Percentiles rank a stretch among this genome's conserved stretches.
Conservation (phyloP, 2,888 invertebrate genomes). For the Drosophila barbarae region DNA sequence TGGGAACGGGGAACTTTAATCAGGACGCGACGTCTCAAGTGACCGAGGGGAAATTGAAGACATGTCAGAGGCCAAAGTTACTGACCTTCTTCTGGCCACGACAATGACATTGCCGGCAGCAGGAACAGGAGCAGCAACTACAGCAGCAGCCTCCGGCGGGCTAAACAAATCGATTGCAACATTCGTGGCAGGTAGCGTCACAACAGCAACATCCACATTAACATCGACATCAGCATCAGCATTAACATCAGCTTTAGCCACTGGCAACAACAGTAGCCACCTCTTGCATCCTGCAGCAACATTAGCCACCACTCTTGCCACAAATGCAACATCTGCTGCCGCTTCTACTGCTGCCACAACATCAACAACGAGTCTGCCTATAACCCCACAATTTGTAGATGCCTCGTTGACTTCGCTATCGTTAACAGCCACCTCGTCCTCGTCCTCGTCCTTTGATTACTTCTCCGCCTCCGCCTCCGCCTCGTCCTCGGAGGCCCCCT, state of each 20-base stretch:
- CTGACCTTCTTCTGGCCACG: slow-evolving; percentile 36
- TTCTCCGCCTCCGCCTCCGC: slow-evolving; percentile 28
- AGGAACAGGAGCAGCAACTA: slow-evolving; percentile 22
- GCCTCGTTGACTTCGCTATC: slow-evolving; percentile 71
- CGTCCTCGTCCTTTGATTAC: slow-evolving; percentile 41
- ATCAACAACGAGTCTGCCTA: slow-evolving; percentile 44
- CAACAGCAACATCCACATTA: slow-evolving; percentile 44
- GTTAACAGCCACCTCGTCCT: slow-evolving; percentile 56
- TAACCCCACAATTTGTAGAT: slow-evolving; percentile 65
- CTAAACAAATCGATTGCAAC: slow-evolving; percentile 63
- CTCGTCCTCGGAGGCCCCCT: slow-evolving; percentile 40
- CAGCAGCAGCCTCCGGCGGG: slow-evolving; percentile 39
- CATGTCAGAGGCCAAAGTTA: slow-evolving; percentile 52
- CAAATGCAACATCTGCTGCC: slow-evolving; percentile 34
- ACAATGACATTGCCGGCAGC: slow-evolving; percentile 39
- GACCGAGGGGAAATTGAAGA: slow-evolving; percentile 24
- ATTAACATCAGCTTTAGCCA: slow-evolving; percentile 23
- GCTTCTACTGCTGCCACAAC: slow-evolving; percentile 17
- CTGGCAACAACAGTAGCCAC: slow-evolving; percentile 23
- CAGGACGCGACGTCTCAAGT: slow-evolving; percentile 19
- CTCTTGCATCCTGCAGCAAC: slow-evolving; percentile 21
- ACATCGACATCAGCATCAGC: slow-evolving; percentile 41
- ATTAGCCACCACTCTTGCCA: slow-evolving; percentile 24
- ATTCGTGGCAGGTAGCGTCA: slow-evolving; percentile 51
- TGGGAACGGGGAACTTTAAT: slow-evolving; percentile 14